Evolutionary conservation across 2,888 invertebrate genomes (phyloP), one percentile per base, ranked within the genome.

Genomic region (Odontothrips loti): DNA sequence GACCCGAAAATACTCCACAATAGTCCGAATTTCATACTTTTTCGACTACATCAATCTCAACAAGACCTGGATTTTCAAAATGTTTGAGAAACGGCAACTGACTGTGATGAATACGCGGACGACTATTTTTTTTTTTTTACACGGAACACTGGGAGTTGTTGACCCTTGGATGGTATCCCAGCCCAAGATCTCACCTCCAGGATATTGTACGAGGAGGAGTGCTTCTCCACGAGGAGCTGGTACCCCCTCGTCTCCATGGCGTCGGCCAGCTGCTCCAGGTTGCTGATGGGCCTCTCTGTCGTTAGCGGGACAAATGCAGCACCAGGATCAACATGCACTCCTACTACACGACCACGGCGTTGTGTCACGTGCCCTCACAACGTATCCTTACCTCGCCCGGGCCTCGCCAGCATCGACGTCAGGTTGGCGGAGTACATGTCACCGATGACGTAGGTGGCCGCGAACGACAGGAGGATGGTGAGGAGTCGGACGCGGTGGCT

Each of bases 381-480:
- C n/a, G n/a, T n/a, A n/a, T n/a, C n/a, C 79, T 81, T 85, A 89
- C 89, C 89, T 84, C 92, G 89, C 0, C 93, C 92, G 3, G 94
- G 94, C 80, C 91, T 89, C 0, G 94, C 94, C 82, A 94, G 89
- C 43, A 94, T 88, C 4, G 94, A 94, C 15, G 94, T 94, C 83
- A 94, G 87, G 86, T 93, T 94, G 0, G 94, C 94, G 0, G 94
- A 93, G 86, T 94, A 94, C 89, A 94, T 92, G 86, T 94, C 94
- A 0, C 92, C 93, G 80, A 94, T 91, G 8, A 94, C 93, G 86
- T 94, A 94, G 0, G 94, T 94, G 1, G 93, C 92, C 47, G 92
- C 92, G n/a, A 94, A 89, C 80, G 93, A 93, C 79, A 94, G 90
- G 4, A 94, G 87, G 47, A 93, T 91, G 20, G 91, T 90, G n/a